Percentiles rank a stretch among this genome's conserved stretches.
These are phyloP conservation scores for Tyria jacobaeae DNA, from an alignment of 2,888 invertebrate species.

Conservation along the genomic window DNA sequence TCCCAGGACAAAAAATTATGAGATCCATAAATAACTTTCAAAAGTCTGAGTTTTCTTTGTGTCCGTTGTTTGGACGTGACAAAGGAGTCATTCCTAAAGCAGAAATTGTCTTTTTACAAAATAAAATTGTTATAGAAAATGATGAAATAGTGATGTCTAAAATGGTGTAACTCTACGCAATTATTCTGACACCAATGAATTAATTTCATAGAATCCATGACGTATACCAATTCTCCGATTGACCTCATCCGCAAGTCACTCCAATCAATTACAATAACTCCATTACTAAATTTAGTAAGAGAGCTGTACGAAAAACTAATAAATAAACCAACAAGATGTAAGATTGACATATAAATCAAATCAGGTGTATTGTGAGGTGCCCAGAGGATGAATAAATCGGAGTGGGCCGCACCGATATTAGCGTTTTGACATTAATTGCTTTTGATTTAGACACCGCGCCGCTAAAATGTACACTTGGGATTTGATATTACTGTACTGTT, in stretches of 20 bases:
- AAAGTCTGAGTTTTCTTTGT: no score
- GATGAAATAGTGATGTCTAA: no score
- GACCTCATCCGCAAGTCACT: constrained; percentile 18
- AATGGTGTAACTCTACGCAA: background rate
- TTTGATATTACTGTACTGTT: constrained; percentile 16
- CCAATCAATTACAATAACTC: constrained; percentile 23
- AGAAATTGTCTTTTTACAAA: no score
- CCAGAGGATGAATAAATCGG: constrained; percentile 67
- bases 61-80: no score
- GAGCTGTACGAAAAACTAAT: constrained; percentile 43
- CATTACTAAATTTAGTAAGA: constrained; percentile 7
- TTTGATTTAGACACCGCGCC: constrained; percentile 66
- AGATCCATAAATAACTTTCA: no score
- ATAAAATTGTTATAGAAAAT: no score
- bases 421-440: constrained; percentile 80
- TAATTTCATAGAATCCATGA: background rate
- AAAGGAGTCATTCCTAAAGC: no score
- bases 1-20: no score
- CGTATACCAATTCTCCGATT: background rate
- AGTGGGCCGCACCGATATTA: constrained; percentile 68
- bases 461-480: constrained; percentile 64
- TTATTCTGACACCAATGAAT: background rate
- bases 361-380: constrained; percentile 44
- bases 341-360: constrained; percentile 53
- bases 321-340: constrained; percentile 38